Evolutionary conservation across 2,797 vertebrate genomes (phyloP), one percentile per base, ranked within the genome.

Genomic region (Labroides dimidiatus): DNA sequence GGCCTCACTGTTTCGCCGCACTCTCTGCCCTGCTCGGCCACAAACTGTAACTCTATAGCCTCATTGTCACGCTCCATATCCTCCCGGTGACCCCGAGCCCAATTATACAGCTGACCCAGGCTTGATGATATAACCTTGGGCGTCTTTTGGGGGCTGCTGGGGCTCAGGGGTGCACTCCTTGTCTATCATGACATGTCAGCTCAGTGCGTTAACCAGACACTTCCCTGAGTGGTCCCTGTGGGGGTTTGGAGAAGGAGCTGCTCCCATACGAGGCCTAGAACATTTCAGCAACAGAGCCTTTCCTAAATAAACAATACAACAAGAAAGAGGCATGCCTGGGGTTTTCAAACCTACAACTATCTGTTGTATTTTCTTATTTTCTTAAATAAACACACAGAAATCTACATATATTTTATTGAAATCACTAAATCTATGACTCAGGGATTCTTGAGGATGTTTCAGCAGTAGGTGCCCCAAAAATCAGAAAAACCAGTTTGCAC

Each of bases 91-190:
- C 91, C 94, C 90, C 73, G 0, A 64, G 85, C 70, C 82, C 88
- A 93, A 94, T 95, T 95, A 94, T 90, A 90, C 88, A 92, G 90
- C 89, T 92, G 93, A 93, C 92, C 92, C 77, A 33, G 82, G 90
- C 90, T 90, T 91, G 92, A 94, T 94, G 92, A 91, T 92, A 91
- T 94, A 94, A 94, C 93, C 94, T 90, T 89, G 86, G 84, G 86
- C 52, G 81, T 88, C 80, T 88, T 92, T 90, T 84, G 78, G 79
- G 87, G 91, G 81, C 82, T 91, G 80, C 60, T 62, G 70, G 81
- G 87, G 80, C 87, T 82, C 87, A 77, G 78, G 77, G 86, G 84
- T 90, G 73, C 68, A 82, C 83, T 75, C 87, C 82, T 80, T 91
- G 90, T 92, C 92, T 85, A 87, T 94, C 93, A 92, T 80, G 86